Conservation (phyloP, 2,113 vertebrate genomes). For the Ceyx margarethae region DNA sequence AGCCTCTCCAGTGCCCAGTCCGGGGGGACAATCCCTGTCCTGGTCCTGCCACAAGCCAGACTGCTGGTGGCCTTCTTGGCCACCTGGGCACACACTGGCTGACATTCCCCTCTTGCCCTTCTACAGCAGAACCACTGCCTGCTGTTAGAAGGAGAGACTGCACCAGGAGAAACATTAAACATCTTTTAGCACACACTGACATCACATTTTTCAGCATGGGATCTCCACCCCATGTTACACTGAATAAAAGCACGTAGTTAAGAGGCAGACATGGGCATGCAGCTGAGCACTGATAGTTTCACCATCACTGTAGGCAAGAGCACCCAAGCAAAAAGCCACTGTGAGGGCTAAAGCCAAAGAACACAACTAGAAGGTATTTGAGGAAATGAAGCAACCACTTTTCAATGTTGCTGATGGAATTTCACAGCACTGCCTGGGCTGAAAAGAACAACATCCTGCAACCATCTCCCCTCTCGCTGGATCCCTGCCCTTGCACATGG, state of each 20-base stretch:
- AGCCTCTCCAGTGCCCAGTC: neutral
- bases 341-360: neutral
- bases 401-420: neutral
- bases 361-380: neutral
- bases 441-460: neutral
- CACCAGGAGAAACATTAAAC: neutral
- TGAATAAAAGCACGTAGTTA: rapidly evolving
- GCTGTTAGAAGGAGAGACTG: neutral
- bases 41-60: neutral
- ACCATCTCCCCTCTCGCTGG: rapidly evolving
- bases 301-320: neutral
- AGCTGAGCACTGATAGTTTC: neutral
- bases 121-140: neutral
- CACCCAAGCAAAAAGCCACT: neutral
- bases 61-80: neutral
- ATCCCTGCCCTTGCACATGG: rapidly evolving
- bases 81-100: neutral
- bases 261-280: rapidly evolving
- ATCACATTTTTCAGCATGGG: rapidly evolving
- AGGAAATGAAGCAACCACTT: neutral
- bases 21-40: neutral
- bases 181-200: rapidly evolving
- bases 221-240: rapidly evolving
- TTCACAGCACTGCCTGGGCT: neutral
- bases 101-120: neutral